These are phyloP conservation scores for Aricia agestis DNA, from an alignment of 1,140 invertebrate species.

Conservation along the genomic window DNA sequence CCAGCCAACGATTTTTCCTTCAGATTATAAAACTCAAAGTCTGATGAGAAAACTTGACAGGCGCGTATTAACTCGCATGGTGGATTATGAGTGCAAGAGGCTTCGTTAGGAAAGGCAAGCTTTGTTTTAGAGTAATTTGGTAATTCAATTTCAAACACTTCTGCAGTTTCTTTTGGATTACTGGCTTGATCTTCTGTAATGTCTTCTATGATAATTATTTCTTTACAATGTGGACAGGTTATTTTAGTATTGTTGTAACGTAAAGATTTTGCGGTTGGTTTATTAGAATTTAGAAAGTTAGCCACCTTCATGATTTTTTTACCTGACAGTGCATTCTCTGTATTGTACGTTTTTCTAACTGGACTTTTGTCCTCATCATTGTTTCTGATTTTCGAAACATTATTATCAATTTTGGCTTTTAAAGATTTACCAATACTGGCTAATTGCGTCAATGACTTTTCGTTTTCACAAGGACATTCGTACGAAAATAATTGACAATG, in stretches of 20 bases:
- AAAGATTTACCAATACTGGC: slow-evolving; percentile 43
- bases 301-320: neutral
- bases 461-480: slow-evolving; percentile 50
- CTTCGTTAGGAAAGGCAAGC: neutral
- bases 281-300: neutral
- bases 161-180: neutral
- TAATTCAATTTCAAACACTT: neutral
- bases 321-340: neutral
- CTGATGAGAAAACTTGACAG: slow-evolving; percentile 51
- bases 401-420: neutral
- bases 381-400: neutral
- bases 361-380: slow-evolving; percentile 18
- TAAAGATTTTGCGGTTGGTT: neutral
- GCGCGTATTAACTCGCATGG: slow-evolving; percentile 54
- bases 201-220: slow-evolving; percentile 46
- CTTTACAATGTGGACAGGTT: slow-evolving; percentile 57
- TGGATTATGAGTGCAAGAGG: slow-evolving; percentile 49
- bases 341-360: slow-evolving; percentile 33
- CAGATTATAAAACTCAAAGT: slow-evolving; percentile 33
- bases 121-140: neutral
- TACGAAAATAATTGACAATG: slow-evolving; percentile 61
- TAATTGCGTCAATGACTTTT: slow-evolving; percentile 48
- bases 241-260: slow-evolving; percentile 14
- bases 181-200: slow-evolving; percentile 37
- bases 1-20: slow-evolving; percentile 23